Conservation (phyloP, 1,140 invertebrate species). For the Drosophila serrata region DNA sequence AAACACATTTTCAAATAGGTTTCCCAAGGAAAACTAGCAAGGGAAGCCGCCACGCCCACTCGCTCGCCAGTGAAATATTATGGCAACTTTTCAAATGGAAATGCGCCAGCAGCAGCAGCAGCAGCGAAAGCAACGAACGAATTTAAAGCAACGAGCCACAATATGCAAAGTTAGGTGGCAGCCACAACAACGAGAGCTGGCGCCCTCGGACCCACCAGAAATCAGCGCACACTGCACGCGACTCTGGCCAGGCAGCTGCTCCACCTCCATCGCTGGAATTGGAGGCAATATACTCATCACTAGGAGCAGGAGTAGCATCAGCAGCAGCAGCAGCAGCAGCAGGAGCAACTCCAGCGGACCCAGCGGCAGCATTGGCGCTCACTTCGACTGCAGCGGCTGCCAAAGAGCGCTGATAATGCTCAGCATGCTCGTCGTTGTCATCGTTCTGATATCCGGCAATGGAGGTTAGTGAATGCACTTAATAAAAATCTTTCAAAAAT, state of each 20-base stretch:
- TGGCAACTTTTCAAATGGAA: conserved; percentile 84
- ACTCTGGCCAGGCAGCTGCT: conserved; percentile 46
- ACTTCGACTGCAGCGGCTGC: conserved; percentile 39
- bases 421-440: conserved; percentile 74
- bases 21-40: conserved; percentile 13
- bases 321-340: conserved; percentile 2
- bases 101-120: conserved; percentile 63
- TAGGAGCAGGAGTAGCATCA: conserved; percentile 2
- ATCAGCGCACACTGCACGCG: conserved; percentile 50
- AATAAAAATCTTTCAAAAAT: background rate
- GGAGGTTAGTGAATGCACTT: conserved; percentile 63
- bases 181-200: conserved; percentile 33
- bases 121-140: conserved; percentile 66
- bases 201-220: conserved; percentile 34
- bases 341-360: conserved; percentile 13
- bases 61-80: conserved; percentile 73
- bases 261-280: conserved; percentile 4
- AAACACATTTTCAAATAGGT: conserved; percentile 57
- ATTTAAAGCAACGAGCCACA: conserved; percentile 78
- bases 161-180: conserved; percentile 36
- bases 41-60: conserved; percentile 29
- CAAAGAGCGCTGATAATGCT: conserved; percentile 69
- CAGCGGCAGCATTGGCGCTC: conserved; percentile 7
- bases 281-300: conserved; percentile 16
- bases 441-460: conserved; percentile 76